Base-by-base conservation (phyloP, 2,113 vertebrate species). In the Gorsachius goisagi region DNA sequence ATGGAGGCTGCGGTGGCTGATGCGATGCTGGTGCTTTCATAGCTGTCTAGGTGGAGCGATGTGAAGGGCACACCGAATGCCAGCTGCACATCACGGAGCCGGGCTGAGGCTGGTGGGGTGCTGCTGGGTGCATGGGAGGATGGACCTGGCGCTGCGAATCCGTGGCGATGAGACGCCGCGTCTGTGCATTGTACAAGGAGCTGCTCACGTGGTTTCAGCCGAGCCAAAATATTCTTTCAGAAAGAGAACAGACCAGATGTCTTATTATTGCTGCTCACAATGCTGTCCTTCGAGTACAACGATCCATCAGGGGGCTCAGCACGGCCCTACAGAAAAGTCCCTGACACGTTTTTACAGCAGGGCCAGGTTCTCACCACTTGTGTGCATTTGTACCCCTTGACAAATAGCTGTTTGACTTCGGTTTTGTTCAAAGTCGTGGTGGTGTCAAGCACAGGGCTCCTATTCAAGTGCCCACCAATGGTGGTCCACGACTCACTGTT, bases 391-490 rank as follows among this genome's bases (percentile, higher is more conserved):
- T 91, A 91, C 80, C 87, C 89, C 91, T 92, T 97, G 97, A 97
- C 97, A 97, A 97, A 97, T 96, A 91, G 93, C 97, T 72, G 81
- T 88, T 81, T 92, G 95, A 90, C 94, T 96, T 75, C 1, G 4
- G 93, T 97, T 97, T 97, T 97, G 95, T 97, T 96, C 93, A 17
- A 64, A 96, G 93, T 24, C 45, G 4, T 5, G 13, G 80, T 15
- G 60, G 85, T 94, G 97, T 95, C 95, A 90, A 96, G 95, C 91
- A 53, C 35, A 20, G 96, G 85, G 85, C 92, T 85, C 60, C 94
- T 87, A 96, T 96, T 97, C 97, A 97, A 97, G 97, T 95, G 93
- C 90, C 92, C 86, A 83, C 93, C 94, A 85, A 74, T 59, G 37
- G 95, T 85, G 95, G 68, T 68, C 93, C 76, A 35, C 78, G 76